Base-by-base conservation (phyloP, 1,140 invertebrate genomes). In the Zaprionus tsacasi region DNA sequence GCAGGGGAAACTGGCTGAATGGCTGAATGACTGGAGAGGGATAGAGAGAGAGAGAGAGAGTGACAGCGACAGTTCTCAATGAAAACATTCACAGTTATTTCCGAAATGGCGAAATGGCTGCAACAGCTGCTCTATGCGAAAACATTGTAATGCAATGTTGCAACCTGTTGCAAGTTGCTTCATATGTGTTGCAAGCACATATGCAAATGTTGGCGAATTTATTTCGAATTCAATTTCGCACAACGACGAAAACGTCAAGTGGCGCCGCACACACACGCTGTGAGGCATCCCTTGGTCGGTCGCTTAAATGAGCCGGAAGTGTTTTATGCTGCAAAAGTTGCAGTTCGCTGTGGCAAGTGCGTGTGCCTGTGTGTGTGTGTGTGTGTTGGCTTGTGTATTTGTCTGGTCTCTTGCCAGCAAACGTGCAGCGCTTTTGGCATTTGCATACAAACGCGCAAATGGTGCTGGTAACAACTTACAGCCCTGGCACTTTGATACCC, bases 271-370 rank as follows among this genome's bases (percentile, higher is more conserved):
- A 13, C 48, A 70, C 21, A 70, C 21, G 15, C 27, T 43, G 6
- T 12, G 25, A 40, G 25, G 70, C 50, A 33, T 70, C 60, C 56
- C 48, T 64, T 59, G 52, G 48, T 17, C 70, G 70, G 70, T 59
- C 64, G 60, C 74, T 83, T 88, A 68, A 88, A 88, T 87, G 83
- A 87, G 78, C 73, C 77, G 83, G 85, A 89, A 88, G 85, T 75
- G 85, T 83, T 78, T 83, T 83, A 83, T 83, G 70, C 64, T 68
- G 73, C 45, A 65, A 76, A 67, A 73, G 59, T 76, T 86, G 80
- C 82, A 77, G 17, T 50, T 2, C 45, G 15, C 36, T 5, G 13
- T 5, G 13, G 13, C 11, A n/a, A 13, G 40, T 59, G 27, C 21
- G 27, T 40, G 13, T 56, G 61, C 57, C 30, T 21, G 61, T 63